A percentile compares a stretch with the other conserved stretches of the same genome.
These are phyloP conservation scores for Brachystomella parvula DNA, from an alignment of 1,140 invertebrate species.

Conservation along the genomic window DNA sequence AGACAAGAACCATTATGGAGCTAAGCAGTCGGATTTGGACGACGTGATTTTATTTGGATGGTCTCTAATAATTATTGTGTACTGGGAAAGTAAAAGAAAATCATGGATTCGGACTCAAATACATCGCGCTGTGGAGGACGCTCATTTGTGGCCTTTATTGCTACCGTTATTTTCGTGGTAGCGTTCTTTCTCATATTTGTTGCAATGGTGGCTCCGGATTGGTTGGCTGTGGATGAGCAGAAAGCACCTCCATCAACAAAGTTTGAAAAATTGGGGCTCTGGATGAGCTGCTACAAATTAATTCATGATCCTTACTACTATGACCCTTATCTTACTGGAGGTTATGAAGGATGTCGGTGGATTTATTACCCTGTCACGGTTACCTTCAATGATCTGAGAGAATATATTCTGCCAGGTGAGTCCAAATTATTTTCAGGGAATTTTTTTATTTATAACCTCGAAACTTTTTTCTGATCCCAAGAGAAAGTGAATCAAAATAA, in stretches of 20 bases:
- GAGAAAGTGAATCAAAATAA: too few relatives aligned
- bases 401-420: constrained; percentile 30
- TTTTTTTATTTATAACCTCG: neutral
- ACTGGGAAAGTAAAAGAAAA: too few relatives aligned
- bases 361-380: constrained; percentile 29
- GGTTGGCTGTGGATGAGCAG: constrained; percentile 23
- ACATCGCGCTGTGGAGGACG: constrained; percentile 19
- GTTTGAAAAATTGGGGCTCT: constrained; percentile 31
- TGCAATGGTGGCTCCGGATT: constrained; percentile 28
- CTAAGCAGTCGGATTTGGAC: too few relatives aligned
- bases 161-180: constrained; percentile 22
- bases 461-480: neutral
- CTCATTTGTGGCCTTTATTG: constrained; percentile 20
- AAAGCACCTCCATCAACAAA: constrained; percentile 18
- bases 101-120: constrained; percentile 5
- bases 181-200: constrained; percentile 29
- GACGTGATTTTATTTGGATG: too few relatives aligned
- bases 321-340: constrained; percentile 23
- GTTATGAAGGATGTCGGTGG: constrained; percentile 32
- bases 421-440: neutral
- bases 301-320: constrained; percentile 33
- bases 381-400: constrained; percentile 19
- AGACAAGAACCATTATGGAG: too few relatives aligned
- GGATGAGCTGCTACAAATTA: constrained; percentile 29
- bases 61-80: too few relatives aligned